Conservation (phyloP, 2,888 invertebrate species). For the Epinotia brunnichana region DNA sequence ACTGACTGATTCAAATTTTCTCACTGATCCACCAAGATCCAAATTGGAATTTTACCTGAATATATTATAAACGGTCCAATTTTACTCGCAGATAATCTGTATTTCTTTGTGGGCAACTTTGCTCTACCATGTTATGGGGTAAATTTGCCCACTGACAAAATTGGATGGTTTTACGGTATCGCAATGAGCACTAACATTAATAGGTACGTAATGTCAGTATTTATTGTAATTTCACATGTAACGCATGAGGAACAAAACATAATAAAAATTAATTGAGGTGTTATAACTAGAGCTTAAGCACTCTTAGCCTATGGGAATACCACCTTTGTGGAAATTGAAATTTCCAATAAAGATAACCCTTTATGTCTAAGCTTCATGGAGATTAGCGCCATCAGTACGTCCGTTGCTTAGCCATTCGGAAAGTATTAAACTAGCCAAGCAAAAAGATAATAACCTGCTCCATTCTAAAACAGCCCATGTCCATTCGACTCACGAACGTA, state of each 20-base stretch:
- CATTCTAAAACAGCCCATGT: neutral
- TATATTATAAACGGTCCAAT: too few species aligned
- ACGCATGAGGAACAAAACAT: neutral
- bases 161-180: too few species aligned
- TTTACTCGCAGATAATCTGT: too few species aligned
- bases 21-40: too few species aligned
- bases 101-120: too few species aligned
- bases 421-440: conserved; percentile 23
- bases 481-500: too few species aligned
- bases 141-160: too few species aligned
- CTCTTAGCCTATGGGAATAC: neutral
- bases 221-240: neutral
- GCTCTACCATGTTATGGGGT: too few species aligned
- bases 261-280: conserved; percentile 4
- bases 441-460: neutral
- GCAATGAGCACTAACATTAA: too few species aligned
- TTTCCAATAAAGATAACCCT: conserved; percentile 15
- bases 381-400: conserved; percentile 16
- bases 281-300: neutral
- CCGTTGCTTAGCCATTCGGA: conserved; percentile 14
- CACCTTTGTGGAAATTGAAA: neutral
- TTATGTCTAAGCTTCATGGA: neutral
- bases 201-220: neutral
- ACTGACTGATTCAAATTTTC: too few species aligned
- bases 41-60: too few species aligned